These are phyloP conservation scores for Melieria crassipennis DNA, from an alignment of 2,888 invertebrate species.

Conservation along the genomic window DNA sequence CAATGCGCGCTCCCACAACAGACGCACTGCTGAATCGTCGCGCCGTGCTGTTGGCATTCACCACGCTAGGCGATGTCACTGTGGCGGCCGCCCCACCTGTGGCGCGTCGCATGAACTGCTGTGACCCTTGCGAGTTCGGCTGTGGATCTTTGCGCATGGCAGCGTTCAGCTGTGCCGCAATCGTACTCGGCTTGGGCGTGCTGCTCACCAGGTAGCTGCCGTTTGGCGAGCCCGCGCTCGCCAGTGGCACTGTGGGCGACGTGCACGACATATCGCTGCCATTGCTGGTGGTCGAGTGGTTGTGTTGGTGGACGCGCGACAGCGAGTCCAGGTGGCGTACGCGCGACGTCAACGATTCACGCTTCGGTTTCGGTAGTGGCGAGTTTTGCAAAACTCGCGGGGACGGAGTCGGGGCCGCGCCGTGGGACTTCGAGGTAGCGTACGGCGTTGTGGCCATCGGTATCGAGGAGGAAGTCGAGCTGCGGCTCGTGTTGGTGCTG, in stretches of 20 bases:
- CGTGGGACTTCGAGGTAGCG: slow-evolving; percentile 44
- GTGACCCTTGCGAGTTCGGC: slow-evolving; percentile 47
- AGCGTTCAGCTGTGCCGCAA: slow-evolving; percentile 56
- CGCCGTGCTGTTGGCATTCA: slow-evolving; percentile 34
- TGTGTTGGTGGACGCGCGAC: slow-evolving; percentile 60
- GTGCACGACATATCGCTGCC: slow-evolving; percentile 36
- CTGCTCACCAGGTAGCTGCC: slow-evolving; percentile 44
- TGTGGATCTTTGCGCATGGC: slow-evolving; percentile 59
- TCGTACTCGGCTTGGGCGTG: slow-evolving; percentile 48
- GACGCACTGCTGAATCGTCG: slow-evolving; percentile 60
- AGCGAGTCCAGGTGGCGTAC: slow-evolving; percentile 68
- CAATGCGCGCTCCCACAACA: slow-evolving; percentile 44
- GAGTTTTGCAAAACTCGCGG: slow-evolving; percentile 61
- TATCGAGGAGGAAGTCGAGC: slow-evolving; percentile 64
- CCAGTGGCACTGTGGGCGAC: slow-evolving; percentile 31
- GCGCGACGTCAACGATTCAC: slow-evolving; percentile 69
- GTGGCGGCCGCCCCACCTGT: slow-evolving; percentile 30
- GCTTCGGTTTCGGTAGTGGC: slow-evolving; percentile 64
- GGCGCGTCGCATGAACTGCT: slow-evolving; percentile 39
- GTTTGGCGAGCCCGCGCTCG: slow-evolving; percentile 25
- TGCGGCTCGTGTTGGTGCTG: slow-evolving; percentile 55
- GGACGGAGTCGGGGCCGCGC: slow-evolving; percentile 56
- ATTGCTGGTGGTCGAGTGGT: slow-evolving; percentile 43
- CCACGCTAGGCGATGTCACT: slow-evolving; percentile 32
- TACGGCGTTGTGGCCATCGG: slow-evolving; percentile 59